phyloP scores from a whole-genome alignment of 1,140 invertebrate genomes.

The Sycobia sp. region DNA sequence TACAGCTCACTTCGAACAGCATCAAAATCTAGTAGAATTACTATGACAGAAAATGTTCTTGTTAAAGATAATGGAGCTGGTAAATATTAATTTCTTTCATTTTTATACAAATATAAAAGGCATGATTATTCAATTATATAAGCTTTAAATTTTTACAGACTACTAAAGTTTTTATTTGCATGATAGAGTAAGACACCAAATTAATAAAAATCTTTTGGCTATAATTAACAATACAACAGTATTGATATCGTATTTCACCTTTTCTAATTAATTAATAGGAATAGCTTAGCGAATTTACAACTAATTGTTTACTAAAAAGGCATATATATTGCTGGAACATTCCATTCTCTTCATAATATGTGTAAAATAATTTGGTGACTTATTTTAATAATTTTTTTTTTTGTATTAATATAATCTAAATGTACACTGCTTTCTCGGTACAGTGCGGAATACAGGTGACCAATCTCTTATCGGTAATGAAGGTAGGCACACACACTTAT shows the following conservation, averaged over 20 bases:
- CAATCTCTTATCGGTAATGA: slow-evolving; percentile 57
- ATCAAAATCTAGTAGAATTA: slow-evolving; percentile 77
- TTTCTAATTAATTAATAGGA: too few species aligned
- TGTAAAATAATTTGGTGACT: slow-evolving; percentile 6
- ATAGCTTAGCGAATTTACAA: too few species aligned
- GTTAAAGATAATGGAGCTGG: slow-evolving; percentile 73
- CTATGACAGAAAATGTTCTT: slow-evolving; percentile 77
- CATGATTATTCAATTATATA: slow-evolving; percentile 1
- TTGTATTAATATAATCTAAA: slow-evolving; percentile 27
- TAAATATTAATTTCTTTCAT: slow-evolving; percentile 53
- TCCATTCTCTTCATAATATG: too few species aligned
- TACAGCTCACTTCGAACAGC: slow-evolving; percentile 91
- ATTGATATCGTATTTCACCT: too few species aligned
- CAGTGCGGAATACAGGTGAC: slow-evolving; percentile 55
- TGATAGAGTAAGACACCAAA: too few species aligned
- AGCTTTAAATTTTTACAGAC: slow-evolving; percentile 24
- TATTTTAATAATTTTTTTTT: slow-evolving; percentile 4
- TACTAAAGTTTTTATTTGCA: slow-evolving; percentile 2
- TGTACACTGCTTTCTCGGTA: slow-evolving; percentile 44
- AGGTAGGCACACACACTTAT: slow-evolving; percentile 58
- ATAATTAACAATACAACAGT: not conserved
- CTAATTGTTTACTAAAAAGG: too few species aligned
- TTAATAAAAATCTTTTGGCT: not conserved
- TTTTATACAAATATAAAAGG: not conserved
- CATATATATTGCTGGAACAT: too few species aligned